A percentile compares a stretch with the other conserved stretches of the same genome.
These are phyloP conservation scores for Cynodonichthys magdalenae DNA, from an alignment of 2,797 vertebrate genomes.

Conservation along the genomic window DNA sequence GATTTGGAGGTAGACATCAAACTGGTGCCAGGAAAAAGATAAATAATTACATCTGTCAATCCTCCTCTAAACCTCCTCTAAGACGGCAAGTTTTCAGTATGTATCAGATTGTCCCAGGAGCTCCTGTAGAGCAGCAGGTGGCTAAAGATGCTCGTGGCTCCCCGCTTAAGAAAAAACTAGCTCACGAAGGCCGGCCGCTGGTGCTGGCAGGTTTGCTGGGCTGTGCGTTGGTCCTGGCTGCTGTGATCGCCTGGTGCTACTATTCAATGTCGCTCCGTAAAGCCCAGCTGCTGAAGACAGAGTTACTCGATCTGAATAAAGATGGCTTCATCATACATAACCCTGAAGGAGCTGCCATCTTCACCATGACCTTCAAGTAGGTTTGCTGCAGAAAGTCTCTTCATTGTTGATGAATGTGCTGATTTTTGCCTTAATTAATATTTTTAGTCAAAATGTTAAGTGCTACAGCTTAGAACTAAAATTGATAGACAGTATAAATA, in stretches of 20 bases:
- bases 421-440: background rate
- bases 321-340: conserved; percentile 91
- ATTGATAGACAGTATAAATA: no score
- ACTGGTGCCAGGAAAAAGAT: conserved; percentile 1
- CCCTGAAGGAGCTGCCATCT: conserved; percentile 83
- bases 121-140: conserved; percentile 68
- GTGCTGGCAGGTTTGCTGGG: conserved; percentile 81
- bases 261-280: conserved; percentile 89
- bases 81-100: conserved; percentile 52
- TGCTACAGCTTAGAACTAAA: no score
- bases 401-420: background rate
- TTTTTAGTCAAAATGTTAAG: background rate
- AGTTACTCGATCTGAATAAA: conserved; percentile 86
- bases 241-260: conserved; percentile 91
- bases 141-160: conserved; percentile 60
- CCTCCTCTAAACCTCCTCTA: conserved; percentile 4
- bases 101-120: conserved; percentile 81
- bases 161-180: conserved; percentile 75
- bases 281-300: conserved; percentile 85
- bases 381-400: conserved; percentile 20
- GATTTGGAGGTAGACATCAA: conserved; percentile 35
- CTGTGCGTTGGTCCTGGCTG: conserved; percentile 83
- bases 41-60: conserved; percentile 2
- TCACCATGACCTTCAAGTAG: conserved; percentile 87
- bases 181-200: conserved; percentile 81